Evolutionary conservation across 2,797 vertebrate species (phyloP), one percentile per base, ranked within the genome.

Genomic region (Miichthys miiuy): DNA sequence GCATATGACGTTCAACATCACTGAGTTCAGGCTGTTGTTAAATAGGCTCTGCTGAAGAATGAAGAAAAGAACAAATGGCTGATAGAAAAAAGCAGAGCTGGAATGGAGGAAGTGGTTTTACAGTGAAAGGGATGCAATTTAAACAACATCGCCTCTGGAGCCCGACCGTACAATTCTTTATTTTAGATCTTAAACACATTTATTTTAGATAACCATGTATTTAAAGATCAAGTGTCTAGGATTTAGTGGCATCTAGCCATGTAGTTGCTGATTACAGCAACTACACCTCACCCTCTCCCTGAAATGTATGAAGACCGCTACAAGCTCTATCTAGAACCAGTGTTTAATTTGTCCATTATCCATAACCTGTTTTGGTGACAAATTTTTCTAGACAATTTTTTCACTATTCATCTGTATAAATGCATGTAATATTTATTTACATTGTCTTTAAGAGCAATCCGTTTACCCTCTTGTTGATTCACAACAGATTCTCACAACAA

Each of bases 1-100:
- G 7, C 51, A 63, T 25, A 47, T 50, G 47, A 75, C 65, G 56
- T 63, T 79, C 60, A 78, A 51, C 34, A 44, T 56, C 54, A 56
- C 51, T 56, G 14, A 72, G 12, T 54, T 61, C 23, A 57, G 38
- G 56, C 52, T 68, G 8, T 11, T 44, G 38, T 70, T 64, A 51
- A 51, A 82, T 11, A 62, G 62, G 16, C n/a, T 76, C 48, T 23
- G 1, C 42, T 38, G 67, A 48, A 10, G 51, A 55, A 65, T 9
- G 14, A 61, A 55, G 52, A 25, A 69, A 68, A 34, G 34, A 68
- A 41, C 30, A 80, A 67, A 64, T n/a, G 21, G 34, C 30, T 42
- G 46, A 41, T 10, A 27, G 7, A 14, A 18, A 64, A 56, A 61
- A 67, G 20, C 3, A 11, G 4, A 20, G n/a, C 56, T 58, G 25